These are phyloP conservation scores for Pipistrellus pygmaeus DNA, from an alignment of 2,797 vertebrate species.

Conservation along the genomic window DNA sequence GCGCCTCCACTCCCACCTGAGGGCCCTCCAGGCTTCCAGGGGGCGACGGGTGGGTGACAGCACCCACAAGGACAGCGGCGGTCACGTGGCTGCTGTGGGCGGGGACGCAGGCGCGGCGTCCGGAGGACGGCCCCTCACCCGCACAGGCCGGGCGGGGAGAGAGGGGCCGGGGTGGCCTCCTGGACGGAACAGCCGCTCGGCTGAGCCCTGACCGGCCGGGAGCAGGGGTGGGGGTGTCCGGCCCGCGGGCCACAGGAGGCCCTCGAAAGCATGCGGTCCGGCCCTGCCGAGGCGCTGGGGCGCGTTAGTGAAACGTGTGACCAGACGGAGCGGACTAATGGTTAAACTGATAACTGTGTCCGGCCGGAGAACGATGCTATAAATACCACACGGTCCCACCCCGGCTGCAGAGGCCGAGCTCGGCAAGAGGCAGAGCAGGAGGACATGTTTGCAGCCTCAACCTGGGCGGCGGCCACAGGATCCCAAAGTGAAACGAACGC, in stretches of 20 bases:
- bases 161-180: neutral
- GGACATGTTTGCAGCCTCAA: neutral
- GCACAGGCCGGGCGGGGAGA: neutral
- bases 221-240: too few species aligned
- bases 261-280: too few species aligned
- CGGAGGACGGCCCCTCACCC: too few species aligned
- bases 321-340: too few species aligned
- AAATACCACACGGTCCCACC: too few species aligned
- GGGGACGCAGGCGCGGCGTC: neutral
- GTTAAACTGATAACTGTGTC: accelerated
- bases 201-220: accelerated
- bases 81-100: neutral
- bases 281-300: too few species aligned
- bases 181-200: neutral
- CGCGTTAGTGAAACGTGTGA: too few species aligned
- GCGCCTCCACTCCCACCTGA: neutral
- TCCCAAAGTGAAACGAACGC: neutral
- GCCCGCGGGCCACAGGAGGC: too few species aligned
- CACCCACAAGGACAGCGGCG: neutral
- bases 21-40: neutral
- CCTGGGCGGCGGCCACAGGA: accelerated
- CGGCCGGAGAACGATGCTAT: too few species aligned
- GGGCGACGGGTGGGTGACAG: neutral
- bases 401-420: accelerated
- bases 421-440: too few species aligned